Evolutionary conservation across 2,113 vertebrate genomes (phyloP).

Genomic region (Gobio gobio): DNA sequence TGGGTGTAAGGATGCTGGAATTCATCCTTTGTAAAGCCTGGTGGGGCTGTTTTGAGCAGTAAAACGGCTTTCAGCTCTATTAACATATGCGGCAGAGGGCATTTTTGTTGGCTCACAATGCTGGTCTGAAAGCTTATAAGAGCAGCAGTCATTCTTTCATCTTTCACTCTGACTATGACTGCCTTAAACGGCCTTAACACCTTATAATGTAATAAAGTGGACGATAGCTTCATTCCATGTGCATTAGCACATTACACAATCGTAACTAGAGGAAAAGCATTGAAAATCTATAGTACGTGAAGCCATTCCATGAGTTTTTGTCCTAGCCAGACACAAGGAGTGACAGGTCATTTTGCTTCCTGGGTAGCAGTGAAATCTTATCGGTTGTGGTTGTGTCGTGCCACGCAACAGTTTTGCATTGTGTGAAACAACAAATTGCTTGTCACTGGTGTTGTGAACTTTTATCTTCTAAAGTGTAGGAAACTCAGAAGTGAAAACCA

Average conservation of each 20-base stretch:
- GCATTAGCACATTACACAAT: background rate
- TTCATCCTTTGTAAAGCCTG: slow-evolving; percentile 59
- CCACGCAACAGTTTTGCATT: background rate
- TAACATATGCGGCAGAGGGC: slow-evolving; percentile 38
- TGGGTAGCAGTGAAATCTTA: background rate
- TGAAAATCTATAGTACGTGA: background rate
- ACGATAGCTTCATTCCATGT: background rate
- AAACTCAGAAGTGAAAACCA: too few relatives aligned
- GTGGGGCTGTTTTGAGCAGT: slow-evolving; percentile 43
- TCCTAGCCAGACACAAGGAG: background rate
- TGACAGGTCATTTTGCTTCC: background rate
- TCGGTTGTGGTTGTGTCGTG: background rate
- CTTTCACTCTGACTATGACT: slow-evolving; percentile 11
- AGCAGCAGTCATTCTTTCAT: slow-evolving; percentile 26
- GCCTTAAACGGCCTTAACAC: background rate
- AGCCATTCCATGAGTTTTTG: background rate
- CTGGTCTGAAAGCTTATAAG: slow-evolving; percentile 5
- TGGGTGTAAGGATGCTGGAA: slow-evolving; percentile 67
- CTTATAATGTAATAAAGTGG: background rate
- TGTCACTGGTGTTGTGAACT: too few relatives aligned
- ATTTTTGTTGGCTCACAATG: slow-evolving; percentile 40
- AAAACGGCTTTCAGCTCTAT: slow-evolving; percentile 38
- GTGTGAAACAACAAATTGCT: background rate
- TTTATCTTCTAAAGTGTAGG: too few relatives aligned
- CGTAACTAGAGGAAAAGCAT: background rate